Base-by-base conservation (phyloP, 1,140 invertebrate species). In the Conus betulinus region DNA sequence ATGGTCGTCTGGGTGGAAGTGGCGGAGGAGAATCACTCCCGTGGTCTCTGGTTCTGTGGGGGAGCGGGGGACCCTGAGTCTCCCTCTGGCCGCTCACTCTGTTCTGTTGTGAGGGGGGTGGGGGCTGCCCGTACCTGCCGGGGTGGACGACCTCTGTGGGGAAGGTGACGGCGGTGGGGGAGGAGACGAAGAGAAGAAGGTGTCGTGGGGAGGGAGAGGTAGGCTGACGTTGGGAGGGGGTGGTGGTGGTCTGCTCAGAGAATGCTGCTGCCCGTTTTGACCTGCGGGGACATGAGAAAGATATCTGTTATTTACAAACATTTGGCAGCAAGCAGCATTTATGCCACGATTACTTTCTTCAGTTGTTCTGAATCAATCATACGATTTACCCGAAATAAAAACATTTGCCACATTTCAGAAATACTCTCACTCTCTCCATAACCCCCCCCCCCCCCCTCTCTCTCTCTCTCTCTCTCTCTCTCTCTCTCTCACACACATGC, bases 111-210 rank as follows among this genome's bases (percentile, higher is more conserved):
- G 27, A 52, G 17, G 11, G 60, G 25, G n/a, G 8, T n/a, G 57
- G 1, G 11, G 57, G 25, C 27, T 20, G 67, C 20, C 67, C 67
- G 6, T 13, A 20, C 67, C 20, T 71, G 67, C 11, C 0, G 67
- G 27, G n/a, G 53, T 23, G 55, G 67, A n/a, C 39, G 81, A 51
- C 5, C 82, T 51, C 39, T 10, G 87, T 67, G 5, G 55, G 78
- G 39, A 81, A 84, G n/a, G 74, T 15, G 51, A 55, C 55, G n/a
- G 67, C 39, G 13, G 87, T 67, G 5, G 78, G 78, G 39, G 87
- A 88, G n/a, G 74, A 60, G 51, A 60, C 27, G 27, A 82, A 17
- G 87, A 84, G 82, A 84, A 84, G 57, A 84, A 84, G 11, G 81
- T 83, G 39, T 51, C 87, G 76, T 76, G 87, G 51, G 78, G 74